Evolutionary conservation across 2,797 vertebrate genomes (phyloP).

Genomic region (Neosilurus mollespiculum): DNA sequence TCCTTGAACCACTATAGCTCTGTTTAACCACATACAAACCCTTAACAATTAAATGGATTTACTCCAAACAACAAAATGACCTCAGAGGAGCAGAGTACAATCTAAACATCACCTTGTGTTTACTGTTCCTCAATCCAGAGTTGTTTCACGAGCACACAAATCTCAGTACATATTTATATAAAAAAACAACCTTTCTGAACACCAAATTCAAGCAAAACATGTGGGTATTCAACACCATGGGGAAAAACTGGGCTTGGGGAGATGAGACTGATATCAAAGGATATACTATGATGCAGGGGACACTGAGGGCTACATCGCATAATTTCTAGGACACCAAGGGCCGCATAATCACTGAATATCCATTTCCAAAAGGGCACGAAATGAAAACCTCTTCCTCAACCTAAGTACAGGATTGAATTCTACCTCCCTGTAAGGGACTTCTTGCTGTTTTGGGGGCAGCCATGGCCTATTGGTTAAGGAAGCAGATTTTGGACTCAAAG

Average conservation of each 20-base stretch:
- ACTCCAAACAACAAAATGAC: constrained; percentile 12
- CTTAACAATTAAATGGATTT: background rate
- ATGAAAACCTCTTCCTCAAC: background rate
- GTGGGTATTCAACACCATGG: background rate
- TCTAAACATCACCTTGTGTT: constrained; percentile 9
- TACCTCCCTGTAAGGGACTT: background rate
- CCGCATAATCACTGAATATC: no score
- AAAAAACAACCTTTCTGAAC: background rate
- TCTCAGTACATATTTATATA: background rate
- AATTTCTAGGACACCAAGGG: no score
- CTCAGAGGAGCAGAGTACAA: background rate
- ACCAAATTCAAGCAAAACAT: background rate
- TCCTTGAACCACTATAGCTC: background rate
- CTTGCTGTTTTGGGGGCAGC: no score
- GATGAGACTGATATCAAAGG: background rate
- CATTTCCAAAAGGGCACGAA: no score
- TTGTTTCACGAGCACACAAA: background rate
- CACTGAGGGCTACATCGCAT: no score
- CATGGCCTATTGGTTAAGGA: no score
- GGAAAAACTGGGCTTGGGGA: background rate
- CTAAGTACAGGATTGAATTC: background rate
- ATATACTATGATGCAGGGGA: no score
- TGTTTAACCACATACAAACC: constrained; percentile 1
- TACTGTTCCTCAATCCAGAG: constrained; percentile 2
- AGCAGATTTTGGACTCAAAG: no score